Base-by-base conservation (phyloP, 92 coral and sea anemone genomes). In the Hydrozoanthus gracilis region DNA sequence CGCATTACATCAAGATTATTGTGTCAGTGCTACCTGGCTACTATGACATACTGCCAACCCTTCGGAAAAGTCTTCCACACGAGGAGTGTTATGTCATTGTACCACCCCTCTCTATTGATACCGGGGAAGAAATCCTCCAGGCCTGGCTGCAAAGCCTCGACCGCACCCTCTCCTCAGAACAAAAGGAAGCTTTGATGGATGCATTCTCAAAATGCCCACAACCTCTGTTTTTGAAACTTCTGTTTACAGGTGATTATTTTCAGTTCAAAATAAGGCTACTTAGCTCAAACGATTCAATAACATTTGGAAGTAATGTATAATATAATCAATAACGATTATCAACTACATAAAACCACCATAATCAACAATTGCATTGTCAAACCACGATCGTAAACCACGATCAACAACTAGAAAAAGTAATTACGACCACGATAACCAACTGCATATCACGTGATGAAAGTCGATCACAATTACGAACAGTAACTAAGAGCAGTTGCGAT, bases 211-310 rank as follows among this genome's bases (percentile, higher is more conserved):
- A 79, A 71, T 94, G 98, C 52, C 95, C 98, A 9, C 98, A 94
- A 44, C 98, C 98, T 12, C 87, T 94, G 50, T 94, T 94, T 70
- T 86, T 94, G 12, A 94, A 94, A 84, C 90, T 94, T n/a, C 76
- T 94, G 62, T 94, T 90, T 73, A 90, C 84, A 60, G 84, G 84
- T 79, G 13, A 27, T 27, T 27, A 27, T 27, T 27, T 27, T 27
- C 39, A 27, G 2, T 27, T 27, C 0, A 27, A 27, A 27, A 27
- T 2, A 27, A 27, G 39, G 2, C 2, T 27, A 27, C 39, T 2
- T 27, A 27, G 39, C 39, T 27, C 39, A 27, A 27, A 27, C 2
- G 39, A 27, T 27, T 27, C 39, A 27, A 27, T 27, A 27, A 27
- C 39, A 2, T 27, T 27, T n/a, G n/a, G n/a, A n/a, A n/a, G n/a